A percentile compares a stretch with the other conserved stretches of the same genome.
Evolutionary conservation across 2,113 vertebrate genomes (phyloP).

Genomic region (Phrynocephalus versicolor): DNA sequence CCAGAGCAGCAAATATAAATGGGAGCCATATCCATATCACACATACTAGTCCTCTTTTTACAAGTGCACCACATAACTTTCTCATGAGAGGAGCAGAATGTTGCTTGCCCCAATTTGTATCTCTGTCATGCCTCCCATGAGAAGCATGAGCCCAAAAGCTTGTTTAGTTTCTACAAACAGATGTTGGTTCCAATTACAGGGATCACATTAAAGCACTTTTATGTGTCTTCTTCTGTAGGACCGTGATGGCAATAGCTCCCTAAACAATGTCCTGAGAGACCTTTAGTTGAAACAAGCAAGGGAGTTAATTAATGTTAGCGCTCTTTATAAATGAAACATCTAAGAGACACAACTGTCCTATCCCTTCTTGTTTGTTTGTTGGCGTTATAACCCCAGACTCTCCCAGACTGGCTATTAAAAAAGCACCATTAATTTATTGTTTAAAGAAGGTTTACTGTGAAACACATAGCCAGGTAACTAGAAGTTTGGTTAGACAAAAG

Average conservation of each 20-base stretch:
- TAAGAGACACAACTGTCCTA: constrained; percentile 1
- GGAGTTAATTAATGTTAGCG: not conserved
- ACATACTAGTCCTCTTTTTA: not conserved
- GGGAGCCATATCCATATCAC: not conserved
- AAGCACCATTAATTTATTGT: constrained; percentile 9
- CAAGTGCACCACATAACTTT: constrained; percentile 1
- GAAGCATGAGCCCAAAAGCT: not conserved
- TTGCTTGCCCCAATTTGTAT: constrained; percentile 3
- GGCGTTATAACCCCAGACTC: constrained; percentile 45
- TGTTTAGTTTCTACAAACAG: constrained; percentile 15
- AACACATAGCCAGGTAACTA: constrained; percentile 15
- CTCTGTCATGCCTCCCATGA: constrained; percentile 6
- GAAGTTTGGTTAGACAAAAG: constrained; percentile 24
- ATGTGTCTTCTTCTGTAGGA: constrained; percentile 12
- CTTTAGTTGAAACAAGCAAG: constrained; percentile 25
- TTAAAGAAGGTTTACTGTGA: constrained; percentile 40
- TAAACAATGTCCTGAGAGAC: constrained; percentile 8
- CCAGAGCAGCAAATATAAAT: not conserved
- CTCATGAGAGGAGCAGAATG: not conserved
- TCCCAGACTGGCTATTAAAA: constrained; percentile 15
- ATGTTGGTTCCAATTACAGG: constrained; percentile 17
- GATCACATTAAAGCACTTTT: constrained; percentile 25
- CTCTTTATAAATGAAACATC: constrained; percentile 48
- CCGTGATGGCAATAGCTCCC: not conserved
- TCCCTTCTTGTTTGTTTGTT: constrained; percentile 28